Evolutionary conservation across 2,113 vertebrate genomes (phyloP), one percentile per base, ranked within the genome.

Genomic region (Phylloscopus trochiloides): DNA sequence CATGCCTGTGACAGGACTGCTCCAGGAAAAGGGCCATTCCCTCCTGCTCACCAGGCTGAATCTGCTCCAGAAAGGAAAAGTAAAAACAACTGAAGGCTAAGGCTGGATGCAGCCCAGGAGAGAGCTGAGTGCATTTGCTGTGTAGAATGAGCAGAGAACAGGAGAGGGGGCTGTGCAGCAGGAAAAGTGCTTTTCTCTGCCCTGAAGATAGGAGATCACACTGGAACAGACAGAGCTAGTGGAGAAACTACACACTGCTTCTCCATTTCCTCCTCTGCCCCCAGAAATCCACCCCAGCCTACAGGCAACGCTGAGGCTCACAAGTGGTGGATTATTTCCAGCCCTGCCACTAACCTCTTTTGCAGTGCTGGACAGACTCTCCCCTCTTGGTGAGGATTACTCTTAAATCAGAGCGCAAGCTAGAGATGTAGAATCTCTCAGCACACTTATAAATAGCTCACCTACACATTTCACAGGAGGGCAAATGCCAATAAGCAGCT

Each of bases 111-210:
- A 79, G 67, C 22, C 40, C 54, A 61, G 40, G 42, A 65, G 52
- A 19, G 36, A 57, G 43, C 73, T 17, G 55, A 2, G 12, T 22
- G 36, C 10, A 26, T 90, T 65, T 82, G 70, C 74, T 72, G 58
- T 73, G 66, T 2, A 67, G 38, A 52, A 14, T 20, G 52, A 90
- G 25, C 7, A 15, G 14, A 93, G 52, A 70, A 93, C 91, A 86
- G 90, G 62, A 96, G 95, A 93, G 90, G 90, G 88, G 54, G 71
- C 92, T 92, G 66, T 96, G 36, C 66, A 73, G 73, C 65, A 85
- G 70, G 42, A 61, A 74, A 91, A 88, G 66, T 6, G 77, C 40
- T 14, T 88, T 63, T 61, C 62, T 48, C 51, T 65, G 42, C 20
- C 22, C 75, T 38, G 47, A 54, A 38, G 32, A 58, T 22, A 42